Evolutionary conservation across 2,888 invertebrate genomes (phyloP), one percentile per base, ranked within the genome.

Genomic region (Tiphia femorata): DNA sequence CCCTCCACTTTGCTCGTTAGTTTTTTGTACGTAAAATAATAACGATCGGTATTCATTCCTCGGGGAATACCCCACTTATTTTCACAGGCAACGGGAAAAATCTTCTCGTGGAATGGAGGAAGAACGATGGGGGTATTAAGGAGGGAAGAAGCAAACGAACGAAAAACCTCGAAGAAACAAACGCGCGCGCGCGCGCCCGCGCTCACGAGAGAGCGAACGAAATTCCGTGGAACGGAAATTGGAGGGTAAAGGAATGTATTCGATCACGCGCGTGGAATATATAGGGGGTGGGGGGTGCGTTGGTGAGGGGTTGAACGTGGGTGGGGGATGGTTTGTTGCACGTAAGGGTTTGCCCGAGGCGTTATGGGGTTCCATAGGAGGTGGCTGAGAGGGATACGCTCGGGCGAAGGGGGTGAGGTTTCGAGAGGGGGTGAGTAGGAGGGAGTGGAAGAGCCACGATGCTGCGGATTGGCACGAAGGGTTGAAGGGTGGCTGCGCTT

Each of bases 401-500:
- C 17, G 20, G 41, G 30, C 30, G 21, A 33, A 35, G 25, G 40
- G 6, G 7, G 29, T 3, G 40, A 37, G 54, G 42, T 40, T 53
- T 6, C 30, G 46, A 46, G 48, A 50, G 48, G 38, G 46, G 27
- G 30, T 21, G 60, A 57, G 64, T 58, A 43, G 58, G 62, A 70
- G 67, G 55, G 49, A 50, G 12, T 38, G 33, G 58, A 53, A 54
- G 56, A 53, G 56, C 44, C 50, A 62, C 61, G 58, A 62, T 62
- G 59, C 51, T 60, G 40, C 56, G 67, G 56, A 59, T 62, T 64
- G 65, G 64, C 52, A 49, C 56, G 63, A 42, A 64, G 67, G 67
- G 65, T 64, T 50, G 63, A 54, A n/a, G 72, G 72, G 69, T 63
- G 64, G 56, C 65, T 67, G 64, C 68, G 67, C 70, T 70, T 66